Evolutionary conservation across 2,888 invertebrate species (phyloP), one percentile per base, ranked within the genome.

Genomic region (Poecilobothrus nobilitatus): DNA sequence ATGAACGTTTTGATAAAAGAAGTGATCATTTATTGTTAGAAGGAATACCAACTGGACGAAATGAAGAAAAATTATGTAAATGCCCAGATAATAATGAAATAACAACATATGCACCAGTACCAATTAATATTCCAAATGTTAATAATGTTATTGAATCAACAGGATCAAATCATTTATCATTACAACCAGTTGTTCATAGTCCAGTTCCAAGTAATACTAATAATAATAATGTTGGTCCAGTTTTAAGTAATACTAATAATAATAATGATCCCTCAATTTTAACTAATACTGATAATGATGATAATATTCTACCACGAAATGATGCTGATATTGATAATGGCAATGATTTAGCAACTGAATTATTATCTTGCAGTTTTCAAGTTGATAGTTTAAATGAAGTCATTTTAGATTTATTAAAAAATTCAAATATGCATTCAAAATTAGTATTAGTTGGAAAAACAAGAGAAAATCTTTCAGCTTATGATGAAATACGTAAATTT

Each of bases 401-500:
- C 8, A n/a, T 65, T 2, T n/a, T 33, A 22, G 65, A 65, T 5
- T 37, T 65, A 37, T 34, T 65, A 9, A 65, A 37, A 65, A 7
- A 65, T 37, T 10, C 10, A 20, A 20, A 34, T 8, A 65, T 37
- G 18, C 10, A 33, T n/a, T 33, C 37, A 3, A 33, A 65, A 20
- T 37, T 65, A 37, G 12, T 65, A 20, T 20, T 65, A 10, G n/a
- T n/a, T n/a, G 65, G 65, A 7, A 9, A 20, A 27, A 2, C 64
- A 37, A 20, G 18, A 64, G 10, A 3, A 37, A 20, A 33, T 37
- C 2, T 64, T 5, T 34, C 18, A 20, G 8, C 65, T 20, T 10
- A 20, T 5, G 10, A 65, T 65, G n/a, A 18, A 20, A 10, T 65
- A 18, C 65, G 37, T 20, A 9, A 20, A 34, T 1, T 27, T 75